Evolutionary conservation across 2,888 invertebrate genomes (phyloP).

Genomic region (Lepidochrysops patricia): DNA sequence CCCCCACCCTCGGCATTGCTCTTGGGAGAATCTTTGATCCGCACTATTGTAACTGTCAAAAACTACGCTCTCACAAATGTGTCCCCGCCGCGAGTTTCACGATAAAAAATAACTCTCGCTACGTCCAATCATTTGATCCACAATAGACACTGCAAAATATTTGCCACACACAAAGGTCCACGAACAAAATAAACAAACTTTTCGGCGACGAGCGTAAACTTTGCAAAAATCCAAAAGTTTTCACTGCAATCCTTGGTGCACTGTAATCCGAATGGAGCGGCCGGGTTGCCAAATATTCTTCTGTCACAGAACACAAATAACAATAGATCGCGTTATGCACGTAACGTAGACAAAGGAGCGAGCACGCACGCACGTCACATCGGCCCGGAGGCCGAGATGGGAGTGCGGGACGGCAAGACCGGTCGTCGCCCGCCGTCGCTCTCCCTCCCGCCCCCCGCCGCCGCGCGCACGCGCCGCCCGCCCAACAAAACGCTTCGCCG

Average conservation of each 20-base stretch:
- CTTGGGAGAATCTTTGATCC: constrained; percentile 77
- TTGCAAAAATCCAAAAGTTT: constrained; percentile 37
- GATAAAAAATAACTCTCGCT: not conserved
- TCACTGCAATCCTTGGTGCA: constrained; percentile 69
- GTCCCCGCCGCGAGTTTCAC: not conserved
- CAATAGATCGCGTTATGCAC: constrained; percentile 42
- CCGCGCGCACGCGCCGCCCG: constrained; percentile 52
- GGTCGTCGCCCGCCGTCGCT: constrained; percentile 36
- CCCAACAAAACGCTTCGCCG: constrained; percentile 46
- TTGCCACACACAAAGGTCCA: constrained; percentile 17
- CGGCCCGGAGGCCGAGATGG: constrained; percentile 50
- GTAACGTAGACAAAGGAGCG: constrained; percentile 38
- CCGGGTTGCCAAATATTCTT: constrained; percentile 30
- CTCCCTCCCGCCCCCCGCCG: constrained; percentile 32
- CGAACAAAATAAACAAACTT: constrained; percentile 17
- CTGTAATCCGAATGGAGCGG: constrained; percentile 59
- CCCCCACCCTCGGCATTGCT: constrained; percentile 75
- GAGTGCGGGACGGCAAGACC: constrained; percentile 48
- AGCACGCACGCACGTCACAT: constrained; percentile 30
- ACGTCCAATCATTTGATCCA: not conserved
- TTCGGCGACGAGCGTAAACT: constrained; percentile 19
- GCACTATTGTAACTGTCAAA: constrained; percentile 77
- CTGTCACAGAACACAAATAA: constrained; percentile 51
- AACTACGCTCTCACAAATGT: constrained; percentile 21
- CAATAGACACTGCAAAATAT: constrained; percentile 17